These are phyloP conservation scores for Pluvialis apricaria DNA, from an alignment of 2,113 vertebrate genomes.

Conservation along the genomic window DNA sequence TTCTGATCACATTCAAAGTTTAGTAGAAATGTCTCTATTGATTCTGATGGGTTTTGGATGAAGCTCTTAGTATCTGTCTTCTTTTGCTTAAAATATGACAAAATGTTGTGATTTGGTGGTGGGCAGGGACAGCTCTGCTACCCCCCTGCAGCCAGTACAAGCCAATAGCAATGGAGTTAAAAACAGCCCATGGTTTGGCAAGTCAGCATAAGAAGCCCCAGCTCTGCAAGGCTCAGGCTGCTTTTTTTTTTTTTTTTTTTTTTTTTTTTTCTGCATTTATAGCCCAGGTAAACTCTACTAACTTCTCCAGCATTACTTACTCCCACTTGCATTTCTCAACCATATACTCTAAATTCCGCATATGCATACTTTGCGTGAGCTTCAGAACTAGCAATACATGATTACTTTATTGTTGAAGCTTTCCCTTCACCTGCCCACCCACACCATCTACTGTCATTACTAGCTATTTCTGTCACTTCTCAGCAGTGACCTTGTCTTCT, in stretches of 20 bases:
- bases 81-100: not conserved
- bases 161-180: not conserved
- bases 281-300: not conserved
- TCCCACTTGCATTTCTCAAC: not conserved
- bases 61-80: not conserved
- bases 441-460: constrained; percentile 4
- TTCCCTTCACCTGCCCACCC: constrained; percentile 6
- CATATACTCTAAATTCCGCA: not conserved
- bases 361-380: not conserved
- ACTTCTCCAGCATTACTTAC: not conserved
- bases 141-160: not conserved
- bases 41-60: not conserved
- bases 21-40: not conserved
- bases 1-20: not conserved
- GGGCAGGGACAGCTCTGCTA: not conserved
- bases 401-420: not conserved
- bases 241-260: not conserved
- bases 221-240: not conserved
- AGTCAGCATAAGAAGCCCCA: not conserved
- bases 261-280: not conserved
- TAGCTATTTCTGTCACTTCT: constrained; percentile 24
- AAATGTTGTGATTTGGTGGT: not conserved
- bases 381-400: not conserved
- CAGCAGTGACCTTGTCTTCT: constrained; percentile 38
- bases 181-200: not conserved